Evolutionary conservation across 2,113 vertebrate species (phyloP), one percentile per base, ranked within the genome.

Genomic region (Diphyllodes magnificus): DNA sequence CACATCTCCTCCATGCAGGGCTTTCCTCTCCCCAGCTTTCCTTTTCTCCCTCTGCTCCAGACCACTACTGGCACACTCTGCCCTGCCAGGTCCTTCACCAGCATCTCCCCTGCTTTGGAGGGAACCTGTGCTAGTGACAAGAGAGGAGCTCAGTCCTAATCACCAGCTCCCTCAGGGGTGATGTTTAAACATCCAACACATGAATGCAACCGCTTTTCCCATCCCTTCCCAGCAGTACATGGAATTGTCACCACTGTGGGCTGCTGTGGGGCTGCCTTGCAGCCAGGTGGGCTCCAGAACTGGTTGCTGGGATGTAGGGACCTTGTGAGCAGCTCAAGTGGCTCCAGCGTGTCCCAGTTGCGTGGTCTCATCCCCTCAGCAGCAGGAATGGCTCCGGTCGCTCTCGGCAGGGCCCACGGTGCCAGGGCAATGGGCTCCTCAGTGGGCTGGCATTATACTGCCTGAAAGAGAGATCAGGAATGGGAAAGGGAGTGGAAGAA

Each of bases 401-500:
- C 11, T 66, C 80, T 63, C 7, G 0, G 45, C 54, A 65, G 82
- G 81, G 79, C 45, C 27, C 3, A 2, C 3, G 7, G 88, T 78
- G 92, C 76, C 78, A 65, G 94, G 83, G 66, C 69, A 59, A 4
- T 2, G 11, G 44, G 49, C 64, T 94, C 77, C 71, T 81, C 19
- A 5, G 42, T 1, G 57, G 78, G 82, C 63, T 95, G 95, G 87
- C 77, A 39, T 95, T 71, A 25, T n/a, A 49, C 42, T 12, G 11
- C 89, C 91, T 94, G 86, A 97, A 95, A 97, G 89, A 97, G 96
- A 97, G 86, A 96, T 97, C 94, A 94, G 75, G 83, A 79, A 35
- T 3, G 45, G 66, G 57, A 82, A 94, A 68, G 27, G 76, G 37
- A 35, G 2, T 47, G 83, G 56, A 61, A 31, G 61, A 51, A 61